These are phyloP conservation scores for Blennius ocellaris DNA, from an alignment of 2,113 vertebrate species.

Conservation along the genomic window DNA sequence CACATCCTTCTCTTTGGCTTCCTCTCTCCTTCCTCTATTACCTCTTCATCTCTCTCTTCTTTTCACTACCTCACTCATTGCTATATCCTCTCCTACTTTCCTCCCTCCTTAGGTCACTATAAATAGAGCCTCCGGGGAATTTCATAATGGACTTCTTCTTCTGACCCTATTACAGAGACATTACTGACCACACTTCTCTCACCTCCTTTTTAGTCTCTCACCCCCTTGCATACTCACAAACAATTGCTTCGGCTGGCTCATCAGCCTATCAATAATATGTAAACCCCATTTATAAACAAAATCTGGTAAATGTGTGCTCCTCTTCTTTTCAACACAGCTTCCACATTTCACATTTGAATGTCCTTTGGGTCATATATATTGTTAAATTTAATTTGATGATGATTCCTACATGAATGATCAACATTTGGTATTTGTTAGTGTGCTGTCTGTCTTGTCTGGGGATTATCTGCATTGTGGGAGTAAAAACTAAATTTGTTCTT, in stretches of 20 bases:
- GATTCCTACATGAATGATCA: conserved; percentile 14
- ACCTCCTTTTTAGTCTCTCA: conserved; percentile 7
- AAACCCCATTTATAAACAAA: neutral
- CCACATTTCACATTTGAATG: neutral
- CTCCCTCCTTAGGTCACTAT: conserved; percentile 57
- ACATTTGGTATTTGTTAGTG: neutral
- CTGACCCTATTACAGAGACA: conserved; percentile 79
- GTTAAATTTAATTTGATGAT: neutral
- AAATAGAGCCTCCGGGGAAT: conserved; percentile 67
- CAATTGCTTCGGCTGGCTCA: conserved; percentile 3
- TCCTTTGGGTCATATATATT: neutral
- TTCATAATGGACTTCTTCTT: conserved; percentile 73
- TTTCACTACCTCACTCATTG: conserved; percentile 24
- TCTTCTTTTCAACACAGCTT: neutral
- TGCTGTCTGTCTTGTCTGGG: conserved; percentile 10
- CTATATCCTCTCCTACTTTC: conserved; percentile 20
- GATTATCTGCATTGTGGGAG: conserved; percentile 14
- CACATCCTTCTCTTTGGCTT: neutral
- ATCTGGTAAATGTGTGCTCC: neutral
- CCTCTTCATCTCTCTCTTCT: conserved; percentile 36
- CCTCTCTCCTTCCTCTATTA: conserved; percentile 23
- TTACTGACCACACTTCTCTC: conserved; percentile 62
- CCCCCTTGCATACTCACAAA: conserved; percentile 15
- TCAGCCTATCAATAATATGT: neutral
- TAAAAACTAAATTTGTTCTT: conserved; percentile 28